Evolutionary conservation across 2,113 vertebrate species (phyloP).

Genomic region (Gasterosteus aculeatus): DNA sequence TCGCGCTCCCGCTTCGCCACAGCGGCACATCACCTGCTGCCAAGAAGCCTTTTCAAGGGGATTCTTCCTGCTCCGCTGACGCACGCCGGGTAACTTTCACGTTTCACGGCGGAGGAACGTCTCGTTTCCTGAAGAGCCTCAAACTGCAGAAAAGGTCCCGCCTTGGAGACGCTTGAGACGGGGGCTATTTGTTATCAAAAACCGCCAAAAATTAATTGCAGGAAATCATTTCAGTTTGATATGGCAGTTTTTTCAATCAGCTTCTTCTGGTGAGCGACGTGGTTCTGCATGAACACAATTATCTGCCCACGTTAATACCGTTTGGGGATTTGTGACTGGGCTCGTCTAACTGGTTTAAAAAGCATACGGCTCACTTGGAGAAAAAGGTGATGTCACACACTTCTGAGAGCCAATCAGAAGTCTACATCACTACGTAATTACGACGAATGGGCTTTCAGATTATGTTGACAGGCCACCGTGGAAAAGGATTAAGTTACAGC

Average conservation of each 20-base stretch:
- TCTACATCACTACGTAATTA: not conserved
- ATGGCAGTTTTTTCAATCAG: not conserved
- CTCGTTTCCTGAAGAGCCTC: conserved; percentile 26
- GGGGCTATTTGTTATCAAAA: conserved; percentile 3
- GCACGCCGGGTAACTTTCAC: conserved; percentile 40
- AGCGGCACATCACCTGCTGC: conserved; percentile 54
- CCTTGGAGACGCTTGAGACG: conserved; percentile 11
- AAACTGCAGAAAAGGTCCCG: not conserved
- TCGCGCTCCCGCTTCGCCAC: conserved; percentile 35
- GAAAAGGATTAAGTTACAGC: not conserved
- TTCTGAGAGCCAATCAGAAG: not conserved
- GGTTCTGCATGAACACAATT: not conserved
- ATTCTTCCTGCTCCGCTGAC: conserved; percentile 62
- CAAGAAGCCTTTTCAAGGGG: conserved; percentile 50
- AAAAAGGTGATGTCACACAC: not conserved
- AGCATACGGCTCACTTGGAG: too few relatives aligned
- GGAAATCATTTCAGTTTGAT: conserved; percentile 11
- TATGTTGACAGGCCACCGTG: not conserved
- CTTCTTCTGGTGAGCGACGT: not conserved
- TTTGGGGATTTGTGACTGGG: not conserved
- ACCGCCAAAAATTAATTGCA: not conserved
- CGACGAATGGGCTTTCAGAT: not conserved
- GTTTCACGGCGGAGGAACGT: conserved; percentile 26
- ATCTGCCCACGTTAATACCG: not conserved
- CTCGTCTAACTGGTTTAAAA: not conserved